Evolutionary conservation across 2,113 vertebrate genomes (phyloP).

Genomic region (Bombycilla garrulus): DNA sequence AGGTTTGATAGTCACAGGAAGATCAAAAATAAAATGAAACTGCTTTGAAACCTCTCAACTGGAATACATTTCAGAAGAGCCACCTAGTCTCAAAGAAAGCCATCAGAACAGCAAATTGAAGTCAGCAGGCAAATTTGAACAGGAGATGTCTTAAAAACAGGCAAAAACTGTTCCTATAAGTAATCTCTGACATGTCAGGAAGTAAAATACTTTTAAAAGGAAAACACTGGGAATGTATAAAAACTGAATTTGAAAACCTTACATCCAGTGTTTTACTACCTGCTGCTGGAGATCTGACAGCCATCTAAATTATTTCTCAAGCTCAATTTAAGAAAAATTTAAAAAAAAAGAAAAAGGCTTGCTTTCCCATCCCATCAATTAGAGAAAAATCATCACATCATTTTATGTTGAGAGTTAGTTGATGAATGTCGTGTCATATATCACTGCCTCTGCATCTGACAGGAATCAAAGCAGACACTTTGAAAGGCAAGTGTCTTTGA

Average conservation of each 20-base stretch:
- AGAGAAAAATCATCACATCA: background rate
- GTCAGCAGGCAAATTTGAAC: background rate
- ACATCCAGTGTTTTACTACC: background rate
- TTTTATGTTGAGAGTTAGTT: background rate
- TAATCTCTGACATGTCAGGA: background rate
- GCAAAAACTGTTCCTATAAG: background rate
- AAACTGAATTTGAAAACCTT: background rate
- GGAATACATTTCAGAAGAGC: background rate
- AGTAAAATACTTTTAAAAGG: background rate
- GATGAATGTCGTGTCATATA: background rate
- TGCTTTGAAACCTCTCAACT: background rate
- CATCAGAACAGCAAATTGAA: background rate
- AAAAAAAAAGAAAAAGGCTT: background rate
- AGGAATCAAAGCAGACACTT: slow-evolving; percentile 30
- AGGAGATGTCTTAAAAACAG: background rate
- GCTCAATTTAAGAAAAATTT: background rate
- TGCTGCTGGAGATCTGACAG: background rate
- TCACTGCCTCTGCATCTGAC: background rate
- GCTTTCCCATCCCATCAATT: background rate
- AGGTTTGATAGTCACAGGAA: background rate
- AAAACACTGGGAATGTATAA: background rate
- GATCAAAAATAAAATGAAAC: background rate
- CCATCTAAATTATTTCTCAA: background rate
- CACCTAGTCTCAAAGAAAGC: background rate
- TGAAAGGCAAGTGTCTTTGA: slow-evolving; percentile 10